Percentiles rank a stretch among this genome's conserved stretches.
Evolutionary conservation across 2,888 invertebrate species (phyloP).

Genomic region (Tipula unca): DNA sequence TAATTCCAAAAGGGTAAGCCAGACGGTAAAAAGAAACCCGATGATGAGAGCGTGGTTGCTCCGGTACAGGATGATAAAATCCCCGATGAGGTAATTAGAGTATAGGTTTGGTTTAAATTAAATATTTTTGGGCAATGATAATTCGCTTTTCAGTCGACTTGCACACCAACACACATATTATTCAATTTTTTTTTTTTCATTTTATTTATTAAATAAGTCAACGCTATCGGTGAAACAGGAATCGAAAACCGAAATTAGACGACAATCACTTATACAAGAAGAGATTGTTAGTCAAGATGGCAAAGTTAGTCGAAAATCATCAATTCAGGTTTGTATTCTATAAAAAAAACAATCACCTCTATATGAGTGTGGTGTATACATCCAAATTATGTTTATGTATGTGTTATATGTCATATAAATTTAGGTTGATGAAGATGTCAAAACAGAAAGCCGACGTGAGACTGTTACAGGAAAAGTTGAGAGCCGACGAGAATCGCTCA

Average conservation of each 20-base stretch:
- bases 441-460: conserved; percentile 20
- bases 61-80: not conserved
- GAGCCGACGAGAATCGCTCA: not conserved
- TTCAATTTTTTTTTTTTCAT: no score
- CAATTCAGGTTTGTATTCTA: conserved; percentile 25
- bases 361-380: not conserved
- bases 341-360: not conserved
- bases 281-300: conserved; percentile 28
- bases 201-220: conserved; percentile 3
- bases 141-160: not conserved
- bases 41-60: not conserved
- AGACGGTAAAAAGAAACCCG: not conserved
- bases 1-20: not conserved
- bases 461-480: conserved; percentile 19
- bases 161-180: not conserved
- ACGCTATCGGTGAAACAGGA: conserved; percentile 31
- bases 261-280: conserved; percentile 32
- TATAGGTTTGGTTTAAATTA: not conserved
- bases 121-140: not conserved
- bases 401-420: not conserved
- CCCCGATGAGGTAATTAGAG: not conserved
- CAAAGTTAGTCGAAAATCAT: conserved; percentile 32
- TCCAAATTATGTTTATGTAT: not conserved
- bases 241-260: conserved; percentile 31
- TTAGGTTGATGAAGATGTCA: not conserved